Evolutionary conservation across 1,140 invertebrate genomes (phyloP).

Genomic region (Zelostemma sp.): DNA sequence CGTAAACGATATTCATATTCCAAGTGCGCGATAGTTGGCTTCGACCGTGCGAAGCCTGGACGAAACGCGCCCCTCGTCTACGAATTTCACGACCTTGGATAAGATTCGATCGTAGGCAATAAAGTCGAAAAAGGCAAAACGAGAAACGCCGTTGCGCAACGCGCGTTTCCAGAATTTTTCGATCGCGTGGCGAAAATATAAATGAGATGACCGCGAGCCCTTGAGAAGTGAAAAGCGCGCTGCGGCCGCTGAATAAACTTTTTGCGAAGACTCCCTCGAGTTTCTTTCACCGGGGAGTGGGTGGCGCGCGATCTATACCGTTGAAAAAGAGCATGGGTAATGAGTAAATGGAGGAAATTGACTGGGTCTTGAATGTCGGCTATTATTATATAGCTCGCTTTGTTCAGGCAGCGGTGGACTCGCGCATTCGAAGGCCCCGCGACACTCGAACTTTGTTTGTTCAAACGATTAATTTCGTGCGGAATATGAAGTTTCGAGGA

Average conservation of each 20-base stretch:
- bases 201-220: conserved; percentile 41
- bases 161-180: conserved; percentile 41
- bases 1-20: conserved; percentile 31
- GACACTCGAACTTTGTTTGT: background rate
- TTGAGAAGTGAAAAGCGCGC: conserved; percentile 55
- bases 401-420: background rate
- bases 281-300: conserved; percentile 24
- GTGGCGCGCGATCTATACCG: conserved; percentile 6
- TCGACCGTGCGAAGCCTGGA: too few relatives aligned
- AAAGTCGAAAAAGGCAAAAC: too few relatives aligned
- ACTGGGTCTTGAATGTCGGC: background rate
- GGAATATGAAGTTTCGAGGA: too few relatives aligned
- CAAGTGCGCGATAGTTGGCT: conserved; percentile 12
- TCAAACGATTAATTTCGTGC: background rate
- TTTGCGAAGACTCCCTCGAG: conserved; percentile 17
- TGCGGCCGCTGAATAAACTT: conserved; percentile 34
- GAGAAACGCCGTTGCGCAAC: too few relatives aligned
- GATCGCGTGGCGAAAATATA: conserved; percentile 28
- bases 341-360: background rate
- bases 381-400: background rate
- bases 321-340: background rate
- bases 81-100: conserved; percentile 34
- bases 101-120: too few relatives aligned
- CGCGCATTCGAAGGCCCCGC: background rate
- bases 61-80: conserved; percentile 19